Evolutionary conservation across 2,888 invertebrate genomes (phyloP).

Genomic region (Odiellus spinosus): DNA sequence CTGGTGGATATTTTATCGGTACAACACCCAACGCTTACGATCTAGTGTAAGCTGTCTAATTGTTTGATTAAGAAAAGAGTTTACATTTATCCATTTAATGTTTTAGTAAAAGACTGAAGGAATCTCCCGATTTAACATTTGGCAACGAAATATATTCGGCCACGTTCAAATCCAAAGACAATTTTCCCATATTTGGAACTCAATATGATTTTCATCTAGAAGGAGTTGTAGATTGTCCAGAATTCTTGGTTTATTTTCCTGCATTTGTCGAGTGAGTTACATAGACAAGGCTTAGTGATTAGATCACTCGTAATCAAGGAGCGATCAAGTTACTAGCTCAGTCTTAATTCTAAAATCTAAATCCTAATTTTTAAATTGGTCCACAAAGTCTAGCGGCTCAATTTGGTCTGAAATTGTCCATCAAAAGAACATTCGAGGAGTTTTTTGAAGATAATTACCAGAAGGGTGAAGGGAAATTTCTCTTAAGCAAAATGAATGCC

Average conservation of each 20-base stretch:
- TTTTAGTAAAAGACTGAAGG: conserved; percentile 18
- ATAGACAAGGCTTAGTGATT: conserved; percentile 23
- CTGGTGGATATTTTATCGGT: conserved; percentile 90
- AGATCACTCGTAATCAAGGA: not conserved
- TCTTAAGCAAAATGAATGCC: conserved; percentile 56
- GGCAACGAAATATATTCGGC: conserved; percentile 38
- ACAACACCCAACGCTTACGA: conserved; percentile 89
- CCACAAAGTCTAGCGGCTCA: conserved; percentile 34
- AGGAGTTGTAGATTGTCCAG: conserved; percentile 94
- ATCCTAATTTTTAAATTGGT: not conserved
- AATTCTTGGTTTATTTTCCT: conserved; percentile 90
- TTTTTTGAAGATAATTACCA: conserved; percentile 50
- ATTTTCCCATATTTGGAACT: conserved; percentile 71
- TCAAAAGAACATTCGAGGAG: conserved; percentile 48
- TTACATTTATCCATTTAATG: not conserved
- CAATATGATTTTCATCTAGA: conserved; percentile 91
- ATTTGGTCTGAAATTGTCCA: conserved; percentile 35
- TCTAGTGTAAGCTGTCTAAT: conserved; percentile 47
- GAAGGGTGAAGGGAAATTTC: conserved; percentile 35
- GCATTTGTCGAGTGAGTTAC: conserved; percentile 46
- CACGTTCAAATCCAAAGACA: conserved; percentile 29
- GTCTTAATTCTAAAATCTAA: conserved; percentile 38
- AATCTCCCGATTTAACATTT: conserved; percentile 23
- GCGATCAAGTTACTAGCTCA: not conserved
- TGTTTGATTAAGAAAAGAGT: conserved; percentile 5